Percentiles rank a stretch among this genome's conserved stretches.
Conservation (phyloP, 2,797 vertebrate species). For the Schizopygopsis pylzovi region DNA sequence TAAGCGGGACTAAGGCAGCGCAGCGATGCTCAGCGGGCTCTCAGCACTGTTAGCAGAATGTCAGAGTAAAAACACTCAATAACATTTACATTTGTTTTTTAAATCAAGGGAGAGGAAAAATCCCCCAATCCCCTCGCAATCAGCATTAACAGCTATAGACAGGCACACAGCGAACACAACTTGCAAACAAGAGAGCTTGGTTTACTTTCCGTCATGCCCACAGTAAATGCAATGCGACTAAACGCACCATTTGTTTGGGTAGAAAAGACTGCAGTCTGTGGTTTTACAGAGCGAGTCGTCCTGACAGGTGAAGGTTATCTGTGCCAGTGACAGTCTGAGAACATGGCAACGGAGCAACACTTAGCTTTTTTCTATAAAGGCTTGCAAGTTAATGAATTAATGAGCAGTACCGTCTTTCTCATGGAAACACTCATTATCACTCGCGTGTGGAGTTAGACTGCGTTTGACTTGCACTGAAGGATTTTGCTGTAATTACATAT, state of each 20-base stretch:
- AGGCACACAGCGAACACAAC: background rate
- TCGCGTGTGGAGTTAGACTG: background rate
- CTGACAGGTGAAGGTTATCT: conserved; percentile 11
- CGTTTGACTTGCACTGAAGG: background rate
- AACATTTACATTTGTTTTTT: conserved; percentile 35
- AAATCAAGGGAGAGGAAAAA: background rate
- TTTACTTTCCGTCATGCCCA: conserved; percentile 6
- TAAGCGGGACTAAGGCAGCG: background rate
- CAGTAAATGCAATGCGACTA: conserved; percentile 1
- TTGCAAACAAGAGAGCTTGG: conserved; percentile 15
- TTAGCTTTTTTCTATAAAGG: background rate
- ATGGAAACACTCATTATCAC: conserved; percentile 6
- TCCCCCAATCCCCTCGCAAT: conserved; percentile 43
- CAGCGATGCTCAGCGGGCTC: background rate
- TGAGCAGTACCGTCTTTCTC: background rate
- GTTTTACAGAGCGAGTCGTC: background rate
- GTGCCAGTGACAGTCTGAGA: conserved; percentile 11
- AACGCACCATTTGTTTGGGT: conserved; percentile 2
- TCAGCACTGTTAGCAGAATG: conserved; percentile 34
- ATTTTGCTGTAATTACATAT: conserved; percentile 8
- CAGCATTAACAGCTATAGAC: conserved; percentile 39
- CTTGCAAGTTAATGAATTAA: background rate
- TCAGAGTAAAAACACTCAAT: conserved; percentile 35
- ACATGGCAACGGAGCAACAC: background rate
- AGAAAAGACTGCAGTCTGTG: background rate